phyloP scores from a whole-genome alignment of 2,888 invertebrate genomes.

The Sthenelais limicola region DNA sequence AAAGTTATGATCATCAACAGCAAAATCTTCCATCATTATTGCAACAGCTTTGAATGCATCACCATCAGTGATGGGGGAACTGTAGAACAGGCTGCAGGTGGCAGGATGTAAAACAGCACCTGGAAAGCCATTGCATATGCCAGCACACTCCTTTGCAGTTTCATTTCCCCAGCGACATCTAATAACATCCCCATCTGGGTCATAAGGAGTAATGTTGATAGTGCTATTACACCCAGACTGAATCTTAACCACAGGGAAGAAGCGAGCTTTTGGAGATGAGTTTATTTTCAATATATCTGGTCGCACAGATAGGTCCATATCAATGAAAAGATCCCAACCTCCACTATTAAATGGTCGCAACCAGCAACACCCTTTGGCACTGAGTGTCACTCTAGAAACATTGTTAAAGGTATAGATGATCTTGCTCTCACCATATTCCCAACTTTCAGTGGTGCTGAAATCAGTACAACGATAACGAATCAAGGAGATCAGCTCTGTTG shows the following conservation, averaged over 20 bases:
- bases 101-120: constrained; percentile 4
- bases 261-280: not conserved
- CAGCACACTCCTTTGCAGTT: constrained; percentile 11
- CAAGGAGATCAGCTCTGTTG: not conserved
- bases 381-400: constrained; percentile 7
- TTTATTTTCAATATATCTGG: not conserved
- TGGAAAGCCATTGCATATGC: constrained; percentile 27
- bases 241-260: constrained; percentile 8
- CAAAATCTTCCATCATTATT: constrained; percentile 25
- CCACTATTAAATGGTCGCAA: not conserved
- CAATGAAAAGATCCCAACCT: not conserved
- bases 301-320: not conserved
- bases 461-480: not conserved
- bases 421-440: constrained; percentile 15
- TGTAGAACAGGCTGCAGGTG: not conserved
- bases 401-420: not conserved
- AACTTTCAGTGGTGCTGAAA: constrained; percentile 2
- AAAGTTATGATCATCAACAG: not conserved
- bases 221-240: constrained; percentile 13
- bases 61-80: not conserved
- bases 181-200: constrained; percentile 17
- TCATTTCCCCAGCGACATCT: constrained; percentile 20
- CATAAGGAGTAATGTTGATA: constrained; percentile 7
- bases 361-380: constrained; percentile 27
- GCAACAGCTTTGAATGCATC: constrained; percentile 7